Base-by-base conservation (phyloP, 2,888 invertebrate species). In the Amiota minor region DNA sequence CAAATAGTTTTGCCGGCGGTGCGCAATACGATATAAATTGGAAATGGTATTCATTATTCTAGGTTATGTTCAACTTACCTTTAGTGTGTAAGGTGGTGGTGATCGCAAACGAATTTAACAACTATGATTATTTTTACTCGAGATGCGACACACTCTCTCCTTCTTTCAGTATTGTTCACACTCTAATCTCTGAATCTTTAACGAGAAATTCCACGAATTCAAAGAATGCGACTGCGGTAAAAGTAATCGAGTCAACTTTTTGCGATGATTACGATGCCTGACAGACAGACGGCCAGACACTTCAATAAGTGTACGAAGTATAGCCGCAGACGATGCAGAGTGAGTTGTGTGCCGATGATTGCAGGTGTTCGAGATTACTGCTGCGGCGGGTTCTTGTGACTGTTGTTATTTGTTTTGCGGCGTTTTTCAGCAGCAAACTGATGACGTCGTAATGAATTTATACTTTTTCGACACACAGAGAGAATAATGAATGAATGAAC, bases 381-480 rank as follows among this genome's bases (percentile, higher is more conserved):
- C n/a, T 62, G 23, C 9, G 9, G n/a, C 45, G 46, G 9, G 14
- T 23, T 11, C 23, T 23, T 62, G 62, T 50, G 49, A 20, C 18
- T 68, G 46, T 55, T 56, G 70, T 70, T 55, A 18, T 71, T 47
- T 64, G 72, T 72, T 76, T 72, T 78, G 72, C 78, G 77, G 78
- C 81, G 59, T 59, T 59, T 59, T 59, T 59, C 20, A 18, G 20
- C 18, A 18, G 20, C 18, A 49, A 49, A 18, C 18, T 65, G 65
- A 65, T 65, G 65, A 65, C 65, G 65, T 65, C 65, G 64, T 64
- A 64, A 16, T 47, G 18, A 47, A 18, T 49, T 62, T 62, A 20
- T 18, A 16, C 20, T 46, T 49, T 65, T 12, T 20, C n/a, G 16
- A n/a, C 45, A 45, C 47, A 20, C 65, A 65, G 18, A 35, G 20